phyloP scores from a whole-genome alignment of 2,888 invertebrate genomes.

The Sabellastarte sp. region DNA sequence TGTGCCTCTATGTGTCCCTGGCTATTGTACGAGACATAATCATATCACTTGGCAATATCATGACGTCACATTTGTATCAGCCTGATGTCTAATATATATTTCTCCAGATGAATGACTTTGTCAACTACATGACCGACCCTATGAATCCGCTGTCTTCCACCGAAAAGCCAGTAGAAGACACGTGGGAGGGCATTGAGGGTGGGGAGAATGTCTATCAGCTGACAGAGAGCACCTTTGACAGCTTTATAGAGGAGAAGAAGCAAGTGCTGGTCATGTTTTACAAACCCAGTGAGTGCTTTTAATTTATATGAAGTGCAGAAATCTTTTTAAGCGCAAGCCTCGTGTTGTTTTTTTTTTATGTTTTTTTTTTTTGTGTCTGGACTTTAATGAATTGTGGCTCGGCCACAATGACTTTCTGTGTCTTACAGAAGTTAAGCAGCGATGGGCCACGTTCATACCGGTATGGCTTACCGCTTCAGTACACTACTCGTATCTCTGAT shows the following conservation, averaged over 20 bases:
- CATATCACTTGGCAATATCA: too few species aligned
- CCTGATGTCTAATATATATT: too few species aligned
- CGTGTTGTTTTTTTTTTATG: conserved; percentile 5
- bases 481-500: too few species aligned
- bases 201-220: conserved; percentile 73
- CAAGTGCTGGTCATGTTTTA: conserved; percentile 60
- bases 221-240: conserved; percentile 64
- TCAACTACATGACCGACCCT: conserved; percentile 66
- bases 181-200: conserved; percentile 62
- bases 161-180: conserved; percentile 54
- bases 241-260: conserved; percentile 64
- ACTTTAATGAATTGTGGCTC: too few species aligned
- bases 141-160: conserved; percentile 45
- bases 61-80: too few species aligned
- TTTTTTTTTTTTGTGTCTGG: conserved; percentile 28
- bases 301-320: not conserved
- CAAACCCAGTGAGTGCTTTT: conserved; percentile 57
- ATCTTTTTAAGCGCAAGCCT: not conserved
- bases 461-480: too few species aligned
- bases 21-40: too few species aligned
- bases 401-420: too few species aligned
- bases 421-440: too few species aligned
- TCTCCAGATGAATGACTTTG: conserved; percentile 69
- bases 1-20: too few species aligned
- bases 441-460: too few species aligned